Percentiles rank a stretch among this genome's conserved stretches.
Evolutionary conservation across 2,797 vertebrate genomes (phyloP).

Genomic region (Danio albolineatus): DNA sequence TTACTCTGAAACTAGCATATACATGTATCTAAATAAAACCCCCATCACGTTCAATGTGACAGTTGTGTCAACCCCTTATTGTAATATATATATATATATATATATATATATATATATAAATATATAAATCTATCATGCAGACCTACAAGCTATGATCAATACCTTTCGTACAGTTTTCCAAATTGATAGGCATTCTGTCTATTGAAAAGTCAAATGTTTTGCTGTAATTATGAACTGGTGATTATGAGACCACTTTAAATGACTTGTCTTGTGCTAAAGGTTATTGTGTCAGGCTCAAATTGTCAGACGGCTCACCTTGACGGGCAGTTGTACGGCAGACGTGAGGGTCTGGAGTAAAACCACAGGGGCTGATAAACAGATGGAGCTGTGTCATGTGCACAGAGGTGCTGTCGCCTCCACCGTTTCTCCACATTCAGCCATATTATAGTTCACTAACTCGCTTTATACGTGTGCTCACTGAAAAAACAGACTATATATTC

Average conservation of each 20-base stretch:
- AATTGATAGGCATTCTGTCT: neutral
- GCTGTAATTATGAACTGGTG: neutral
- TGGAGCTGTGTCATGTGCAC: conserved; percentile 36
- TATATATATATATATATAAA: too few relatives aligned
- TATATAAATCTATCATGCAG: too few relatives aligned
- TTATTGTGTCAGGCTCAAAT: conserved; percentile 51
- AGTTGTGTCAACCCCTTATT: too few relatives aligned
- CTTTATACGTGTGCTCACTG: neutral
- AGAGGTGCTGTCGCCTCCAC: conserved; percentile 30
- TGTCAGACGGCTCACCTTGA: conserved; percentile 70
- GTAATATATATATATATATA: too few relatives aligned
- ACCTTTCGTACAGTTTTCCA: neutral
- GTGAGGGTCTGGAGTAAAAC: conserved; percentile 54
- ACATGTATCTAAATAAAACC: too few relatives aligned
- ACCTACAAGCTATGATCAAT: neutral
- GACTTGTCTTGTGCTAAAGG: neutral
- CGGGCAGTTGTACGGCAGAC: conserved; percentile 59
- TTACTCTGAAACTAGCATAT: too few relatives aligned
- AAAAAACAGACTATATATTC: neutral
- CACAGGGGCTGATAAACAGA: conserved; percentile 63
- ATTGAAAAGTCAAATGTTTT: neutral
- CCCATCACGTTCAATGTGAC: too few relatives aligned
- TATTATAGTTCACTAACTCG: conserved; percentile 26
- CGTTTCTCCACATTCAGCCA: conserved; percentile 21
- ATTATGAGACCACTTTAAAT: neutral